These are phyloP conservation scores for Pseudochirops corinnae DNA, from an alignment of 2,797 vertebrate genomes.

Conservation along the genomic window DNA sequence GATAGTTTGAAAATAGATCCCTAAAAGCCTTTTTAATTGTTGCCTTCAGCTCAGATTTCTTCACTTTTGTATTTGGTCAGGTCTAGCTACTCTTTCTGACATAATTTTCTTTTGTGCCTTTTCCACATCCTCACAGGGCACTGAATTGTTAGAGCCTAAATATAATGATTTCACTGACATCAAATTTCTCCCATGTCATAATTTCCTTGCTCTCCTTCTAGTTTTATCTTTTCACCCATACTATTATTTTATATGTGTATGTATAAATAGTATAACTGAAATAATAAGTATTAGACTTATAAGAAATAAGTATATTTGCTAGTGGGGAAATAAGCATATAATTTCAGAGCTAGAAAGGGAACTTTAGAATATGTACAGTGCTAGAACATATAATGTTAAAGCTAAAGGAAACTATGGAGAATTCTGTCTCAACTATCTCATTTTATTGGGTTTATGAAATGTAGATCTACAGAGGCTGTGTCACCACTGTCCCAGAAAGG, in stretches of 20 bases:
- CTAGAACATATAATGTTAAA: not conserved
- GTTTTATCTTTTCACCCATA: not conserved
- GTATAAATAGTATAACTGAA: not conserved
- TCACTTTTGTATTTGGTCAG: not conserved
- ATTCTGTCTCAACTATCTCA: not conserved
- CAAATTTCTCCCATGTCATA: not conserved
- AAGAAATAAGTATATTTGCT: not conserved
- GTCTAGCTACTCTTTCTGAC: not conserved
- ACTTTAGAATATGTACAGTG: not conserved
- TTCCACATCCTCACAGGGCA: not conserved
- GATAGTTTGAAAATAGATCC: not conserved
- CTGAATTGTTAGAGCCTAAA: not conserved
- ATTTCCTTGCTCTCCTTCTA: not conserved
- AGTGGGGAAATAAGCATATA: not conserved
- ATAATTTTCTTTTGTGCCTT: not conserved
- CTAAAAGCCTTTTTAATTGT: not conserved
- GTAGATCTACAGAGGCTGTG: not conserved
- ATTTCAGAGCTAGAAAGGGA: not conserved
- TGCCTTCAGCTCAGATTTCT: not conserved
- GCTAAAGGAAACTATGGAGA: not conserved
- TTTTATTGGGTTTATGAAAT: not conserved
- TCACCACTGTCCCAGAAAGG: not conserved
- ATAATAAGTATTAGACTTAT: not conserved
- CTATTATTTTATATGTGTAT: not conserved
- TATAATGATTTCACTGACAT: not conserved